Evolutionary conservation across 2,888 invertebrate species (phyloP).

Genomic region (Trissolcus brochymenae): DNA sequence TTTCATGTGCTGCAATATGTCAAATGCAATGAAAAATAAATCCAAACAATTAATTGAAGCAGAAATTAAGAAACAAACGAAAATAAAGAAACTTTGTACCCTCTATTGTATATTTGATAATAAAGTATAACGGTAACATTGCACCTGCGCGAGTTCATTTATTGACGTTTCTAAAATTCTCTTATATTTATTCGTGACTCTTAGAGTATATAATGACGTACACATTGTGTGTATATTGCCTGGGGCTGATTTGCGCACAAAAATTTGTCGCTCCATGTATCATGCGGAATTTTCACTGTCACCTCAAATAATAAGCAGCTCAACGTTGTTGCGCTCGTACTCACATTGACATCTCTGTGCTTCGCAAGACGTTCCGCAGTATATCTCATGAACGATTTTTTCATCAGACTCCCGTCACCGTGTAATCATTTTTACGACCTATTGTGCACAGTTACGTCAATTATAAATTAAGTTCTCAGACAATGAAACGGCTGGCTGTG

Average conservation of each 20-base stretch:
- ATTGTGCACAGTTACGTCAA: too few relatives aligned
- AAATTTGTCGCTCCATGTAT: slow-evolving; percentile 22
- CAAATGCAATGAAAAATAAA: too few relatives aligned
- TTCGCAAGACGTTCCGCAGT: neutral
- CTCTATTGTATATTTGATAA: too few relatives aligned
- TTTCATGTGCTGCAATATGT: too few relatives aligned
- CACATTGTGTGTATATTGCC: slow-evolving; percentile 6
- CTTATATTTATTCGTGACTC: slow-evolving; percentile 1
- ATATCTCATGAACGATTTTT: slow-evolving; percentile 7
- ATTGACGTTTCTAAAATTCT: slow-evolving; percentile 13
- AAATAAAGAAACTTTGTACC: too few relatives aligned
- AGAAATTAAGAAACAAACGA: too few relatives aligned
- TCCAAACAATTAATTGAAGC: too few relatives aligned
- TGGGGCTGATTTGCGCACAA: slow-evolving; percentile 4
- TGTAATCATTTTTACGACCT: slow-evolving; percentile 11
- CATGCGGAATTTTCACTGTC: slow-evolving; percentile 29
- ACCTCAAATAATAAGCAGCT: slow-evolving; percentile 33
- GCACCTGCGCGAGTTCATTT: slow-evolving; percentile 4
- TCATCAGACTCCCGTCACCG: slow-evolving; percentile 8
- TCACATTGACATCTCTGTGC: too few relatives aligned
- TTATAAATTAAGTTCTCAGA: too few relatives aligned
- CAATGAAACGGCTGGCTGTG: too few relatives aligned
- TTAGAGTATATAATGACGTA: slow-evolving; percentile 18
- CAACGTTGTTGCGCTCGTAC: neutral
- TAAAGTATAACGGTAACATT: too few relatives aligned